phyloP scores from a whole-genome alignment of 2,113 vertebrate species.

The Protomyctophum bolini region DNA sequence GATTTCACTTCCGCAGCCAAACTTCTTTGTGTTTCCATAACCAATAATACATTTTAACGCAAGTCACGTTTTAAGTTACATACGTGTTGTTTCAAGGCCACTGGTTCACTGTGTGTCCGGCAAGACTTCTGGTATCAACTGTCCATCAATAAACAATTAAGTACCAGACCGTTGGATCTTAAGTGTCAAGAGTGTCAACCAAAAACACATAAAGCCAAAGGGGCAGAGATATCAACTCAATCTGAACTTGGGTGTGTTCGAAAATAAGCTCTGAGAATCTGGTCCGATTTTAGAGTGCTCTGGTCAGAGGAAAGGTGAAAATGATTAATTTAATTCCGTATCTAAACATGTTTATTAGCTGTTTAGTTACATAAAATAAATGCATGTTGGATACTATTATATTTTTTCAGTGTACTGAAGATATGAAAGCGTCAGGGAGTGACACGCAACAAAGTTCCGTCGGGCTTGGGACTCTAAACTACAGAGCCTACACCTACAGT shows the following conservation, averaged over 20 bases:
- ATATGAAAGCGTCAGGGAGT: no score
- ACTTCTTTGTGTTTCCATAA: neutral
- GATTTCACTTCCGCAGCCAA: neutral
- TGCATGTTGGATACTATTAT: no score
- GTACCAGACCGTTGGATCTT: slow-evolving; percentile 11
- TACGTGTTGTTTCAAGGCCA: slow-evolving; percentile 37
- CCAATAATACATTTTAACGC: neutral
- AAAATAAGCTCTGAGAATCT: no score
- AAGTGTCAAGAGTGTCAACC: slow-evolving; percentile 14
- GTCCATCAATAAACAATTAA: slow-evolving; percentile 26
- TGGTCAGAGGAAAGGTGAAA: no score
- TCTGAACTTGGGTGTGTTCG: neutral
- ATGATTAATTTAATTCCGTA: no score
- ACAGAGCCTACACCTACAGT: no score
- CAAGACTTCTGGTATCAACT: slow-evolving; percentile 6
- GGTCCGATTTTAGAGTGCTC: no score
- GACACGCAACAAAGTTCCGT: no score
- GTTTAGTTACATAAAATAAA: no score
- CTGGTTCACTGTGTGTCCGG: slow-evolving; percentile 7
- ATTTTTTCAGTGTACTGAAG: no score
- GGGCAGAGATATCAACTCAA: slow-evolving; percentile 14
- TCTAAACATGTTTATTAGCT: no score
- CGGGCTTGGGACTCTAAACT: no score
- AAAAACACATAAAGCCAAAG: slow-evolving; percentile 19
- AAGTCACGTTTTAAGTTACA: neutral